Conservation (phyloP, 2,113 vertebrate genomes). For the Plectropomus leopardus region DNA sequence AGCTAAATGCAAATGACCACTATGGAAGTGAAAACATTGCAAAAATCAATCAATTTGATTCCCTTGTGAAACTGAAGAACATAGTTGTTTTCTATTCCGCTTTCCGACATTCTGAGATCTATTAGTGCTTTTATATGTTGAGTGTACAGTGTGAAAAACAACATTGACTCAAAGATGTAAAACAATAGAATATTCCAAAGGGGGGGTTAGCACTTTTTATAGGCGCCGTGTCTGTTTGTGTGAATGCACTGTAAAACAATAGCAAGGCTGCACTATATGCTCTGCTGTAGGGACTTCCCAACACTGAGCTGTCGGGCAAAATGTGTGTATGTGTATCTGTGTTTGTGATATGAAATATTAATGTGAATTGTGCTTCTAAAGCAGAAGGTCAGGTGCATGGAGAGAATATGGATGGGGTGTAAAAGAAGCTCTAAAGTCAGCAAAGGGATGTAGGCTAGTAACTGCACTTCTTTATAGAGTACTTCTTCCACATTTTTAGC, state of each 20-base stretch:
- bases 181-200: not conserved
- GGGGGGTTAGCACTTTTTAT: not conserved
- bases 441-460: not conserved
- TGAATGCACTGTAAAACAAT: conserved; percentile 7
- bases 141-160: not conserved
- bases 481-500: not conserved
- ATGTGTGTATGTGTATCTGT: conserved; percentile 23
- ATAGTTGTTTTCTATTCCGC: not conserved
- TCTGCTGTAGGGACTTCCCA: conserved; percentile 32
- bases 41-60: not conserved
- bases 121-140: not conserved
- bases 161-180: not conserved
- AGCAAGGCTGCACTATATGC: not conserved
- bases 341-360: conserved; percentile 71
- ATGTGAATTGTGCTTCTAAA: conserved; percentile 56
- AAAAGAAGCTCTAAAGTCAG: conserved; percentile 12
- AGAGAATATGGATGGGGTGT: conserved; percentile 33
- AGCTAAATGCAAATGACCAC: not conserved
- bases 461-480: not conserved
- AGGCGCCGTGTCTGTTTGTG: not conserved
- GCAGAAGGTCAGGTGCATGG: conserved; percentile 46
- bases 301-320: conserved; percentile 1
- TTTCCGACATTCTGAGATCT: not conserved
- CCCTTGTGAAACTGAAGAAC: conserved; percentile 8
- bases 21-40: not conserved